Evolutionary conservation across 2,113 vertebrate genomes (phyloP).

Genomic region (Podarcis muralis): DNA sequence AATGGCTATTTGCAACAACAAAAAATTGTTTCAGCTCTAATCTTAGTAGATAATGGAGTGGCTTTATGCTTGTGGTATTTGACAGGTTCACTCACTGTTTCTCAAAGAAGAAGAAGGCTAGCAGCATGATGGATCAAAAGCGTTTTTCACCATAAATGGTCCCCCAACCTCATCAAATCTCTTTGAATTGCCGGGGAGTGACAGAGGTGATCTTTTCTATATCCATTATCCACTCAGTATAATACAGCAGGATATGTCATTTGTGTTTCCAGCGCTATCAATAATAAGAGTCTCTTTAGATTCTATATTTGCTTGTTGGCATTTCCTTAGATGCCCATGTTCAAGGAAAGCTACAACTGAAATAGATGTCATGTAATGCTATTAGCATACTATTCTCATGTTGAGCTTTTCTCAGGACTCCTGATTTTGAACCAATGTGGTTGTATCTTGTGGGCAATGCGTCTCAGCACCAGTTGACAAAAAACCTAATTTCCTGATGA

Average conservation of each 20-base stretch:
- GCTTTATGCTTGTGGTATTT: background rate
- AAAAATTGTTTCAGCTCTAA: background rate
- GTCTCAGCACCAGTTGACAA: background rate
- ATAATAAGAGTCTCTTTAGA: background rate
- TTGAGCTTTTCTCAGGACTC: background rate
- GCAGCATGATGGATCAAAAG: background rate
- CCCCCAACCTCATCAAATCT: background rate
- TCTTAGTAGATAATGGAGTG: background rate
- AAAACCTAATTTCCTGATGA: background rate
- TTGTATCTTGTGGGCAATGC: background rate
- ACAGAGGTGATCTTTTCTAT: background rate
- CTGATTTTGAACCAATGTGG: background rate
- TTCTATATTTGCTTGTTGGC: background rate
- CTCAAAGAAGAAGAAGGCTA: background rate
- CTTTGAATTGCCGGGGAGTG: background rate
- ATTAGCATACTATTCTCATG: background rate
- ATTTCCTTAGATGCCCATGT: background rate
- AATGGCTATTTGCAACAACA: background rate
- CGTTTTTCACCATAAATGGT: background rate
- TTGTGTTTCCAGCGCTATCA: background rate
- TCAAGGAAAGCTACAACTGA: background rate
- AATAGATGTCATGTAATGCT: background rate
- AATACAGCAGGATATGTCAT: background rate
- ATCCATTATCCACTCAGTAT: background rate
- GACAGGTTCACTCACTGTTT: background rate